These are phyloP conservation scores for Agelaius phoeniceus DNA, from an alignment of 2,113 vertebrate genomes.

Conservation along the genomic window DNA sequence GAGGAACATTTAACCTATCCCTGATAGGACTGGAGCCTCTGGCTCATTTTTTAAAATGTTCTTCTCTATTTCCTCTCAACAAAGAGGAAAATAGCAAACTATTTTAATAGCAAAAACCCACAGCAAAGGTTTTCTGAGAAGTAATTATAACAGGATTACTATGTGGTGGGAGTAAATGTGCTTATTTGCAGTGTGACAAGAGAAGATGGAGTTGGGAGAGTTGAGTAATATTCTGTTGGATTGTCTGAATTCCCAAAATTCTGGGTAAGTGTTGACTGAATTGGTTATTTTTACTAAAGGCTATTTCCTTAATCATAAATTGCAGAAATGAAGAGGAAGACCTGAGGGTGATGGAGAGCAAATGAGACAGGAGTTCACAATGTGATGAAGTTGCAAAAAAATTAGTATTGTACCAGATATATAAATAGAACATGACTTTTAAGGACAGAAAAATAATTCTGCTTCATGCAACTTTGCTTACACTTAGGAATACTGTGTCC, in stretches of 20 bases:
- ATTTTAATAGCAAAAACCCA: neutral
- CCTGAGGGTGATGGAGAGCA: constrained; percentile 29
- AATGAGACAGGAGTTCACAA: constrained; percentile 28
- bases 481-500: neutral
- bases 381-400: constrained; percentile 45
- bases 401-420: neutral
- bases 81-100: neutral
- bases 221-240: neutral
- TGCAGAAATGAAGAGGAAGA: neutral
- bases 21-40: neutral
- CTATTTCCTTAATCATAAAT: neutral
- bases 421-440: constrained; percentile 35
- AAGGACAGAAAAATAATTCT: constrained; percentile 12
- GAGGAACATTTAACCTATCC: neutral
- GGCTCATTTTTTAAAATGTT: neutral
- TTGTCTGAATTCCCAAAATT: constrained; percentile 6
- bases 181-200: constrained; percentile 9
- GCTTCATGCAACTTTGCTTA: constrained; percentile 10
- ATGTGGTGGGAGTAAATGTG: constrained; percentile 13
- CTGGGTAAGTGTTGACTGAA: neutral
- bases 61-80: constrained; percentile 11
- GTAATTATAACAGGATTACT: constrained; percentile 23
- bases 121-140: constrained; percentile 14
- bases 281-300: constrained; percentile 41
- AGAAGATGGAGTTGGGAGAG: neutral